Evolutionary conservation across 1,140 invertebrate species (phyloP), one percentile per base, ranked within the genome.

Genomic region (Muscidifurax raptorellus): DNA sequence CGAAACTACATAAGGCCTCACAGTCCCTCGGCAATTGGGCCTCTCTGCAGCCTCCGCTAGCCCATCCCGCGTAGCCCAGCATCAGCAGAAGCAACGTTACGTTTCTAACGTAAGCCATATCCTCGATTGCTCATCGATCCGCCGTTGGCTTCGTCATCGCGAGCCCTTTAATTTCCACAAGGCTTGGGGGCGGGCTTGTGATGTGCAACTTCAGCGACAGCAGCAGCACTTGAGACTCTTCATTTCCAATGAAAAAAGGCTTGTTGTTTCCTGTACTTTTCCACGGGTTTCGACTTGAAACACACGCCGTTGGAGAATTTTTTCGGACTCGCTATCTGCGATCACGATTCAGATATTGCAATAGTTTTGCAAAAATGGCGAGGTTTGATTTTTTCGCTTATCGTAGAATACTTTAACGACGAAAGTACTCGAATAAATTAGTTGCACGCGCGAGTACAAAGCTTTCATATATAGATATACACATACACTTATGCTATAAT

Each of bases 1-100:
- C 82, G 30, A 47, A 67, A 9, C 64, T 89, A 78, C 91, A 92
- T 12, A 90, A 86, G 12, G 89, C 79, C 75, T 90, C 90, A 75
- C 91, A 92, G 12, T 90, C 88, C 13, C 90, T 87, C 9, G 87
- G 86, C 66, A 90, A 52, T 44, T 91, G 86, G 7, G 89, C 80
- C 72, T 89, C 89, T 27, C 90, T 89, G 52, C 90, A 92, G 15
- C 86, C 86, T 12, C 85, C 15, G 87, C 59, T 74, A 30, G 66
- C 18, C 40, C 67, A n/a, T 86, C 32, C 69, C 32, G 64, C 28
- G 66, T 22, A 87, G 82, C 18, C 88, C 52, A 87, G 77, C 74
- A 81, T 87, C 44, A 88, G 40, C 52, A 76, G 13, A 32, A 85
- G 32, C 64, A 52, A 9, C 80, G n/a, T 12, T 44, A 59, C 22